Conservation (phyloP, 2,888 invertebrate genomes). For the Norana najaformis region DNA sequence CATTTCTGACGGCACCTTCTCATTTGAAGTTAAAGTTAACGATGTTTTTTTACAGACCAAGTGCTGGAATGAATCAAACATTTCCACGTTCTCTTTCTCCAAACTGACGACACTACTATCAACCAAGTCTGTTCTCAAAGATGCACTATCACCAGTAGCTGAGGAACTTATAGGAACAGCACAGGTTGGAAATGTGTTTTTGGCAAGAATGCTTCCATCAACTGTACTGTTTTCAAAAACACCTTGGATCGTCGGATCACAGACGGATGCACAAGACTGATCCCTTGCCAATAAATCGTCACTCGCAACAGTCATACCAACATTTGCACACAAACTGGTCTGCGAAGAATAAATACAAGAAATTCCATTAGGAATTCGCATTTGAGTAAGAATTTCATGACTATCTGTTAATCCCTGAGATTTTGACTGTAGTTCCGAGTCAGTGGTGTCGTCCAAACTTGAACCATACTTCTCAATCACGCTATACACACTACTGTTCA, state of each 20-base stretch:
- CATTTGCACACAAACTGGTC: not conserved
- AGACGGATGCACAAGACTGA: not conserved
- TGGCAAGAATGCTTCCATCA: not conserved
- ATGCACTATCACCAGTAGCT: not conserved
- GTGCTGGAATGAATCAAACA: not conserved
- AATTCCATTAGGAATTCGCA: not conserved
- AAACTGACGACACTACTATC: not conserved
- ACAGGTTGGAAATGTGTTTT: not conserved
- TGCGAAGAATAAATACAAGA: not conserved
- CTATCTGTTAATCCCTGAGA: not conserved
- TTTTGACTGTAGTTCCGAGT: not conserved
- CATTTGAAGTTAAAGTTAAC: not conserved
- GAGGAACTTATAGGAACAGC: not conserved
- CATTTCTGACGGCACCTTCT: not conserved
- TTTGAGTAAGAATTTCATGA: not conserved
- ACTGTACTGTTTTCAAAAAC: not conserved
- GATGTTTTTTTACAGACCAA: not conserved
- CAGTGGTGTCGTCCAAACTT: not conserved
- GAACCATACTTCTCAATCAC: not conserved
- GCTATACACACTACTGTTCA: not conserved
- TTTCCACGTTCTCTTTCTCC: not conserved
- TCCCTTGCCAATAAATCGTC: conserved; percentile 1
- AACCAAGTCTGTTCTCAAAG: not conserved
- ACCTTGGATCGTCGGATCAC: not conserved
- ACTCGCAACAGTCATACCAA: not conserved